Conservation (phyloP, 2,888 invertebrate genomes). For the Harpalus rubripes region DNA sequence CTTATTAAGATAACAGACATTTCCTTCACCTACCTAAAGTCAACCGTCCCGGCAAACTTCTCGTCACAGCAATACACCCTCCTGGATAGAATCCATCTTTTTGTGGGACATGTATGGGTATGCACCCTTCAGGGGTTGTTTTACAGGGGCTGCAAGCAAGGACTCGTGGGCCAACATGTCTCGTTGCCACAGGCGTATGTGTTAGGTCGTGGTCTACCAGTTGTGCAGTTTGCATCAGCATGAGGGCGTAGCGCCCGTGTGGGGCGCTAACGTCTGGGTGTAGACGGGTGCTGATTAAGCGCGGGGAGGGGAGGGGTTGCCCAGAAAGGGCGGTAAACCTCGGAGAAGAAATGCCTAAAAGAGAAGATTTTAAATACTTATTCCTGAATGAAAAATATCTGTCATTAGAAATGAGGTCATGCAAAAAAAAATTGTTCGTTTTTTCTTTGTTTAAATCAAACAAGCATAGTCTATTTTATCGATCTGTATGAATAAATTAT, state of each 20-base stretch:
- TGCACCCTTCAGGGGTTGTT: conserved; percentile 77
- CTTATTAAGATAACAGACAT: background rate
- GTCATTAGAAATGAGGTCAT: no score
- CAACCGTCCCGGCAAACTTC: conserved; percentile 74
- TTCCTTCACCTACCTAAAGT: conserved; percentile 45
- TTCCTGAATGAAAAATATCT: no score
- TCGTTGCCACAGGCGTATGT: conserved; percentile 80
- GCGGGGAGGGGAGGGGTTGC: conserved; percentile 80
- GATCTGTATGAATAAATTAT: no score
- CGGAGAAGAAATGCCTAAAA: conserved; percentile 76
- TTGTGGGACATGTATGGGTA: conserved; percentile 78
- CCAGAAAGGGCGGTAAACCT: conserved; percentile 75
- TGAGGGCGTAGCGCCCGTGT: conserved; percentile 81
- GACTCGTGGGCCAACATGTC: conserved; percentile 76
- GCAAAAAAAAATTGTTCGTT: no score
- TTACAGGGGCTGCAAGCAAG: conserved; percentile 78
- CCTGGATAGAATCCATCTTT: conserved; percentile 79
- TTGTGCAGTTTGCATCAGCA: conserved; percentile 87
- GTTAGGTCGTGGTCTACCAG: conserved; percentile 85
- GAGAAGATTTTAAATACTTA: background rate
- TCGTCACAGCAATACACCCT: conserved; percentile 79
- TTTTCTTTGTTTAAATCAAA: no score
- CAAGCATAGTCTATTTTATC: no score
- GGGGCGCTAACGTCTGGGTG: conserved; percentile 80
- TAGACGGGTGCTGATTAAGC: conserved; percentile 81